Evolutionary conservation across 2,888 invertebrate genomes (phyloP).

Genomic region (Eudemis profundana): DNA sequence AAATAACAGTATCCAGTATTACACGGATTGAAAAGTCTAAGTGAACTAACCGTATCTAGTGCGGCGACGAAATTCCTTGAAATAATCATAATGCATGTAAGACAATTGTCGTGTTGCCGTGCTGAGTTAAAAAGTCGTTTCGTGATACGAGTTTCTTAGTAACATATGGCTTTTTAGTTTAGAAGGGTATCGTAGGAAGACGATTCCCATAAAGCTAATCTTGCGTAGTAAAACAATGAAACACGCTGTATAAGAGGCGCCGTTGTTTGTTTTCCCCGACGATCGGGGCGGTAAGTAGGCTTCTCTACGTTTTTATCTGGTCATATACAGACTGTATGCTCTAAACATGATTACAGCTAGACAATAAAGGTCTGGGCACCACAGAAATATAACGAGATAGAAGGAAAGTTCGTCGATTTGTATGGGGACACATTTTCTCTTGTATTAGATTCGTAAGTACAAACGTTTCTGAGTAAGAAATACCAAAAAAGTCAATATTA

Average conservation of each 20-base stretch:
- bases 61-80: constrained; percentile 28
- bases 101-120: constrained; percentile 23
- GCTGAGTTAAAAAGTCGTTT: neutral
- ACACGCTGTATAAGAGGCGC: constrained; percentile 46
- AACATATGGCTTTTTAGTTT: neutral
- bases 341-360: neutral
- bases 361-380: neutral
- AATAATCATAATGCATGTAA: constrained; percentile 31
- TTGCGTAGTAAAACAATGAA: constrained; percentile 45
- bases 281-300: constrained; percentile 43
- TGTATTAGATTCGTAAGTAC: too few relatives aligned
- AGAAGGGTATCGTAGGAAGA: constrained; percentile 38
- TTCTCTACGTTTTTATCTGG: constrained; percentile 43
- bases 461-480: too few relatives aligned
- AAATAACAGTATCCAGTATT: constrained; percentile 11
- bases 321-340: neutral
- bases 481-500: too few relatives aligned
- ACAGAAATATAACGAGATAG: too few relatives aligned
- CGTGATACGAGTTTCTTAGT: neutral
- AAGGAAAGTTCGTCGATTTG: too few relatives aligned
- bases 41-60: constrained; percentile 20
- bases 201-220: constrained; percentile 51
- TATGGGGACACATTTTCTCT: too few relatives aligned
- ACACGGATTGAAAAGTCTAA: constrained; percentile 25
- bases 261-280: constrained; percentile 36